Evolutionary conservation across 2,113 vertebrate genomes (phyloP), one percentile per base, ranked within the genome.

Genomic region (Oncorhynchus keta): DNA sequence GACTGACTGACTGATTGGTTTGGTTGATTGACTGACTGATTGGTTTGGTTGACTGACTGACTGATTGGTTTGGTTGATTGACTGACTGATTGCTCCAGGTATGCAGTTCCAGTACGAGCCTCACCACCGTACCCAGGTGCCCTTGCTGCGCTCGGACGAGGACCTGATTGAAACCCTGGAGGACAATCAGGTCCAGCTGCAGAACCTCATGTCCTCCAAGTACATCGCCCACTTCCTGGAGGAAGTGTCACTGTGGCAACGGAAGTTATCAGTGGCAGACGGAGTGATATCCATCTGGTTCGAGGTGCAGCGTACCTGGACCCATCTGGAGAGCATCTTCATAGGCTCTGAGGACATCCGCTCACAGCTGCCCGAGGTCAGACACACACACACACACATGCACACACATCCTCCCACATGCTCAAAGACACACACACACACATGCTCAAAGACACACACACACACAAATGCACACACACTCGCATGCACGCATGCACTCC

Each of bases 241-340:
- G 20, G 96, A 98, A 18, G 95, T 98, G 3, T 96, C 96, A 0
- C 85, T 84, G 0, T 99, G 97, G 98, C 97, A 98, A 87, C 95
- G 89, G 82, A 95, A 93, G 80, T 93, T 99, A 35, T 97, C 96
- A 2, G 93, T 92, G 0, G 88, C 90, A 0, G 96, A 99, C 26
- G 92, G 94, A 0, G 89, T 98, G 77, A 93, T 98, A 85, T 93
- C 95, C 32, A 89, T 97, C 77, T 99, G 98, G 98, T 97, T 97
- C 0, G 96, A 98, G 68, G 97, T 99, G 74, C 98, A 99, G 85
- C 91, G 88, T 14, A 95, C 94, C 0, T 99, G 97, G 98, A 95
- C 93, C 48, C 97, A 99, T 86, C 90, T 99, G 81, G 97, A 99
- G 80, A 97, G 96, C 86, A 98, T 99, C 82, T 99, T 99, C 88